Evolutionary conservation across 2,113 vertebrate species (phyloP).

Genomic region (Calonectris borealis): DNA sequence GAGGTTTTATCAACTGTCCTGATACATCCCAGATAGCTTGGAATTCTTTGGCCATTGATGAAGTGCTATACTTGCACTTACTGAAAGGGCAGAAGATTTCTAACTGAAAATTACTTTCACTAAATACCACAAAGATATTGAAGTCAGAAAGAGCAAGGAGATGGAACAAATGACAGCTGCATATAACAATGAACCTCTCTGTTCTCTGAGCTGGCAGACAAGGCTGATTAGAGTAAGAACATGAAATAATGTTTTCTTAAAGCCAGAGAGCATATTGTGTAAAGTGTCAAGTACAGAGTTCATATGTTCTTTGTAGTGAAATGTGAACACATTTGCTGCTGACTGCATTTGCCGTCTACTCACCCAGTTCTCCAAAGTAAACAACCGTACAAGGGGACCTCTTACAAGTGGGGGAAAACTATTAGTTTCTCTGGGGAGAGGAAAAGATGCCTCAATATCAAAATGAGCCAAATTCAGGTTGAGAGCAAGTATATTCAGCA

Average conservation of each 20-base stretch:
- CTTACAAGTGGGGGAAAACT: neutral
- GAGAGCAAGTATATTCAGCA: neutral
- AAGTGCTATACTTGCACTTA: constrained; percentile 92
- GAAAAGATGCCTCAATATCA: neutral
- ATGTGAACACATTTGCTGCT: constrained; percentile 56
- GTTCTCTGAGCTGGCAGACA: constrained; percentile 74
- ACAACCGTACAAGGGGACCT: neutral
- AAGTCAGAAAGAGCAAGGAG: constrained; percentile 82
- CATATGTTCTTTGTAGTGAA: constrained; percentile 66
- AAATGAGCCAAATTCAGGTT: neutral
- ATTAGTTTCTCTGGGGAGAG: neutral
- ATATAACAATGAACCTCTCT: constrained; percentile 85
- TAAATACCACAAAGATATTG: constrained; percentile 87
- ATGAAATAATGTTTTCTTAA: constrained; percentile 83
- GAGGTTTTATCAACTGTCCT: constrained; percentile 95
- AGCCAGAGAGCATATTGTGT: constrained; percentile 75
- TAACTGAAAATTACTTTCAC: constrained; percentile 94
- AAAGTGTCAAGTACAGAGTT: constrained; percentile 75
- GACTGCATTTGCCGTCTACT: constrained; percentile 15
- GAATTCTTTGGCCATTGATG: constrained; percentile 96
- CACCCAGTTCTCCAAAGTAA: neutral
- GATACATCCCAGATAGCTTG: constrained; percentile 95
- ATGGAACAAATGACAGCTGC: constrained; percentile 84
- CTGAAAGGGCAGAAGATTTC: constrained; percentile 91
- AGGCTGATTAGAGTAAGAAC: constrained; percentile 82